Evolutionary conservation across 2,113 vertebrate genomes (phyloP), one percentile per base, ranked within the genome.

Genomic region (Melanotaenia duboulayi): DNA sequence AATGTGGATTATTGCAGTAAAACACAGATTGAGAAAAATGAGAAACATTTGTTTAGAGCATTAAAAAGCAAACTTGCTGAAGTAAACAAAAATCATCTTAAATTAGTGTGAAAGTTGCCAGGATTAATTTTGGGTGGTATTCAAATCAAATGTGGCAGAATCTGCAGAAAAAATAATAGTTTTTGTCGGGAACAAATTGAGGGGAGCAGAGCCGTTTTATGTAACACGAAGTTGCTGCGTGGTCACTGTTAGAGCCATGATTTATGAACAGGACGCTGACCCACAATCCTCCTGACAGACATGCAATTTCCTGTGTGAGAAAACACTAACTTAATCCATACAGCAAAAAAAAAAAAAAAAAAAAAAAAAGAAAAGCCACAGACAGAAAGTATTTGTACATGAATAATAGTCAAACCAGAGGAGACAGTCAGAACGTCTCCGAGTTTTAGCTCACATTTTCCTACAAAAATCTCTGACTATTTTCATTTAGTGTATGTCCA

Each of bases 271-370:
- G 65, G 66, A 80, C 37, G 20, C 65, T 57, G 89, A 85, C 86
- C 78, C 89, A 65, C 84, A 84, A 78, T 80, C 79, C 83, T 75
- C 82, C 71, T 78, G 70, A 91, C 87, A 87, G 83, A 89, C 87
- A 46, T 56, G 80, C 84, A 91, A 92, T 91, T 91, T 92, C 90
- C 91, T 92, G 91, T 87, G 90, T 74, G 81, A 89, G 76, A 87
- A 87, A 87, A 74, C 82, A 69, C 81, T 74, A 73, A 87, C 65
- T 88, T 82, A 77, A 90, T 88, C 85, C 85, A 83, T 69, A 40
- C 65, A 63, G 62, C 40, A 49, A 22, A 28, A 44, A 2, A 51
- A 58, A 46, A 71, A n/a, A n/a, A n/a, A n/a, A 54, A 71, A 44
- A 28, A 28, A 28, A 28, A 28, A n/a, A n/a, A 54, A 71, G 49